phyloP scores from a whole-genome alignment of 2,888 invertebrate genomes.

The Ochropleura plecta region DNA sequence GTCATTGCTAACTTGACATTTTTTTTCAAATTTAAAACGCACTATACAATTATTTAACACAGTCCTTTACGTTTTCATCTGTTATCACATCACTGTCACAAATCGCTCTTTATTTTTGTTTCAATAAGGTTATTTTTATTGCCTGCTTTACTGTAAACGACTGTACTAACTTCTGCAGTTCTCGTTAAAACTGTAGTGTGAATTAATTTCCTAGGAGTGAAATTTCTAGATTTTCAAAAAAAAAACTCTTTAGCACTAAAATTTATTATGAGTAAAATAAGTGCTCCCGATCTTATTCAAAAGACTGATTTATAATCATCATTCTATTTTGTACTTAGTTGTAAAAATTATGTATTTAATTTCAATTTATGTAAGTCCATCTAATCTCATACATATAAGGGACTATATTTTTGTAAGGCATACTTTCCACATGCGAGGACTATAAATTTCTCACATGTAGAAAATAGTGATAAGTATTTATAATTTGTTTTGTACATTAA shows the following conservation, averaged over 20 bases:
- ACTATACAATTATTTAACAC: neutral
- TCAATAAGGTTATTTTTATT: too few species aligned
- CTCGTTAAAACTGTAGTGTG: neutral
- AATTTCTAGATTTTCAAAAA: neutral
- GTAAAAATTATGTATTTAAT: slow-evolving; percentile 24
- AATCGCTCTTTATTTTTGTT: too few species aligned
- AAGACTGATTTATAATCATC: slow-evolving; percentile 52
- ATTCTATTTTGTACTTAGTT: slow-evolving; percentile 43
- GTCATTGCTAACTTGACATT: too few species aligned
- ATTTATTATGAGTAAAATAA: neutral
- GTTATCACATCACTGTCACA: neutral
- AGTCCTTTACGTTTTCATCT: neutral
- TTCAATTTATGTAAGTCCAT: slow-evolving; percentile 11
- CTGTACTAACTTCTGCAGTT: neutral
- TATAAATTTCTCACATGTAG: slow-evolving; percentile 12
- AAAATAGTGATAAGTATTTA: slow-evolving; percentile 29
- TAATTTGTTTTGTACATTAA: slow-evolving; percentile 28
- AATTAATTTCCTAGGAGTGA: neutral
- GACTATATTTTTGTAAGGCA: neutral
- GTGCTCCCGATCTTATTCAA: slow-evolving; percentile 32
- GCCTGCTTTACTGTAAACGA: neutral
- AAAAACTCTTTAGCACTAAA: neutral
- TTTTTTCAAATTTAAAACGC: too few species aligned
- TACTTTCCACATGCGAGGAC: neutral
- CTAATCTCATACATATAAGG: slow-evolving; percentile 32